Evolutionary conservation across 1,140 invertebrate genomes (phyloP).

Genomic region (Plutomurus gul): DNA sequence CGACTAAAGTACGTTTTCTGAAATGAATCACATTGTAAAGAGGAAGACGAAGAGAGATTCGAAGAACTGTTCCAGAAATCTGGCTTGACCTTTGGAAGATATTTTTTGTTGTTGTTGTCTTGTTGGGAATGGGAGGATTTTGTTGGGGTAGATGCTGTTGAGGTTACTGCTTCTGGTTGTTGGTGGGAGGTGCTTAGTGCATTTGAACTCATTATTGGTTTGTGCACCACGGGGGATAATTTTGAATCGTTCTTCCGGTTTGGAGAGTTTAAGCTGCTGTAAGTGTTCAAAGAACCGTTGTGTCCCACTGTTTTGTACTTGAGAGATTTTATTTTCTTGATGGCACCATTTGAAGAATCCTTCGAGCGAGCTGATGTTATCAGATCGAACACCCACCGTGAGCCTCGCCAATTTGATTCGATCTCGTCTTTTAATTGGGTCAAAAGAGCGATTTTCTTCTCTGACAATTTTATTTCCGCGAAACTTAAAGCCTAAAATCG

Average conservation of each 20-base stretch:
- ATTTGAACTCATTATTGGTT: not conserved
- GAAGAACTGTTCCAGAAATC: conserved; percentile 9
- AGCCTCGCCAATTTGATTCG: conserved; percentile 85
- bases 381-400: conserved; percentile 93
- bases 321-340: not conserved
- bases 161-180: not conserved
- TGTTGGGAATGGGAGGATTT: no score
- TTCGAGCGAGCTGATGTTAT: conserved; percentile 67
- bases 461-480: conserved; percentile 80
- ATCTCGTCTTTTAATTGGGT: conserved; percentile 75
- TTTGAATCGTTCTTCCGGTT: not conserved
- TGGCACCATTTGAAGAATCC: not conserved
- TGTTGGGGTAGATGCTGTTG: not conserved
- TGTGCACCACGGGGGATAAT: no score
- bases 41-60: not conserved
- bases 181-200: not conserved
- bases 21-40: not conserved
- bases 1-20: not conserved
- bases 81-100: not conserved
- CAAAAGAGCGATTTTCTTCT: conserved; percentile 64
- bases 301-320: not conserved
- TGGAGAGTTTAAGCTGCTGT: not conserved
- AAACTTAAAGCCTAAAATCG: conserved; percentile 83
- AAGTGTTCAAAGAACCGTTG: not conserved
- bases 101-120: no score